Conservation (phyloP, 2,113 vertebrate species). For the Hemibates koningsi region DNA sequence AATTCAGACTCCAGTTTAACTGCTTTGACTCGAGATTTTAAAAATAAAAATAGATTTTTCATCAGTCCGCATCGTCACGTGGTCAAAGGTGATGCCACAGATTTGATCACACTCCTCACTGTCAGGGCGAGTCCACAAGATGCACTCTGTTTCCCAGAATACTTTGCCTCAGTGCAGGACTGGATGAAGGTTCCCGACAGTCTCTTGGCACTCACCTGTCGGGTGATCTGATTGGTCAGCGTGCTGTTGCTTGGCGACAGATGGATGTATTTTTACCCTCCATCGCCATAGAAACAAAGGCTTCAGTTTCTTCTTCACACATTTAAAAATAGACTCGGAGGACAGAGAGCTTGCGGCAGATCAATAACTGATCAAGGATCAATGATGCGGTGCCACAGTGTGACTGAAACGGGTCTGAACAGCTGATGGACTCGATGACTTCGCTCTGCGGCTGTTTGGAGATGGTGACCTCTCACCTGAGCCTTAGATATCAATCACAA, state of each 20-base stretch:
- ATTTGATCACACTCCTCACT: neutral
- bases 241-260: conserved; percentile 10
- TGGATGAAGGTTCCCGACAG: neutral
- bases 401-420: neutral
- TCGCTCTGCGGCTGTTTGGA: neutral
- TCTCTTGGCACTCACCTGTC: neutral
- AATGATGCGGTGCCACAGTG: neutral
- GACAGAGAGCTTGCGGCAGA: neutral
- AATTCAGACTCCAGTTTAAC: neutral
- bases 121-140: neutral
- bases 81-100: neutral
- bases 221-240: neutral
- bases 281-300: conserved; percentile 27
- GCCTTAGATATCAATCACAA: neutral
- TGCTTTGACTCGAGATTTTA: neutral
- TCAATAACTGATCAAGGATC: neutral
- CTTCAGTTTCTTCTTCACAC: neutral
- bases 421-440: neutral
- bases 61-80: neutral
- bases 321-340: neutral
- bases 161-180: neutral
- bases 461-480: neutral
- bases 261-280: conserved; percentile 5
- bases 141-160: neutral
- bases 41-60: neutral